phyloP scores from a whole-genome alignment of 2,113 vertebrate species.

The Cryptoleucopteryx plumbea region DNA sequence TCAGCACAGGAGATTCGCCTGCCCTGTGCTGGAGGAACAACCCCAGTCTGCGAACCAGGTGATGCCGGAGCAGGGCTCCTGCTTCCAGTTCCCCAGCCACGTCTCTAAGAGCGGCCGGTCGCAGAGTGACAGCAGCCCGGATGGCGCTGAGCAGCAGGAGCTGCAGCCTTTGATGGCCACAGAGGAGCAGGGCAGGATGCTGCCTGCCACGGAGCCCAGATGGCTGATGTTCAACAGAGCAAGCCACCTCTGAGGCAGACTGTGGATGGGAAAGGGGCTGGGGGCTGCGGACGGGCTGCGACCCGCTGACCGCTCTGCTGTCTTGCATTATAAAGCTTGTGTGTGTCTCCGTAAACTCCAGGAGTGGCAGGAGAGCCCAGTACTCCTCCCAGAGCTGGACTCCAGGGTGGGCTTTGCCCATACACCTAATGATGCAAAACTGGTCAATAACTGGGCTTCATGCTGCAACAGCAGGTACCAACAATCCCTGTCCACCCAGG shows the following conservation, averaged over 20 bases:
- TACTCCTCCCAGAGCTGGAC: background rate
- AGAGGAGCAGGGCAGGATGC: constrained; percentile 62
- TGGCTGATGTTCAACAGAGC: constrained; percentile 76
- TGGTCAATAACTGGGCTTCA: background rate
- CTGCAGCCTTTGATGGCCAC: constrained; percentile 85
- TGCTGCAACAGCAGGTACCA: background rate
- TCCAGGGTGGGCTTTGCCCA: background rate
- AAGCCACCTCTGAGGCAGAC: constrained; percentile 68
- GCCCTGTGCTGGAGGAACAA: constrained; percentile 65
- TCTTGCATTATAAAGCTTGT: background rate
- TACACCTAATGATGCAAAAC: background rate
- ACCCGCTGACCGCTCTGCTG: background rate
- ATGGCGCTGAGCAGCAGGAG: constrained; percentile 75
- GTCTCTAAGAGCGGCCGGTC: constrained; percentile 60
- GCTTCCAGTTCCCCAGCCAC: constrained; percentile 77
- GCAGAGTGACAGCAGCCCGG: constrained; percentile 70
- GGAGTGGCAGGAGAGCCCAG: background rate
- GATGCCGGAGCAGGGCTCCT: constrained; percentile 51
- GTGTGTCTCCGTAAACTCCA: background rate
- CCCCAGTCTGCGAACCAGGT: constrained; percentile 47
- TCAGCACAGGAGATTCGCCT: constrained; percentile 62
- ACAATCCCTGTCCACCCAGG: background rate
- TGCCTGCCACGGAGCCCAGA: constrained; percentile 43
- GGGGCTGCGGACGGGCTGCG: background rate
- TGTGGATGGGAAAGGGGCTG: background rate